phyloP scores from a whole-genome alignment of 2,888 invertebrate genomes.

The Oligia latruncula region DNA sequence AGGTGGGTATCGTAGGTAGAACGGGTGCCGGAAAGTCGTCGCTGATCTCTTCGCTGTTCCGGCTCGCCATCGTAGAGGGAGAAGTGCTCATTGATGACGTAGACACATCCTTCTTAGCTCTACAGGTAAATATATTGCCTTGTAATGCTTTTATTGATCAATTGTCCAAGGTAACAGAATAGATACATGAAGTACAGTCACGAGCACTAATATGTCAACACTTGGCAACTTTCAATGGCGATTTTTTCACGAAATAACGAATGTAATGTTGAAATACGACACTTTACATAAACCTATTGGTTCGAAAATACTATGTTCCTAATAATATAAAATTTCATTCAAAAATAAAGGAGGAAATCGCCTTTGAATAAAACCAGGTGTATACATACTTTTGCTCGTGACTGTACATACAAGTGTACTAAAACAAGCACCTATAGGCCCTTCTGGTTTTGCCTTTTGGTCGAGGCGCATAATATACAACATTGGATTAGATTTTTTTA shows the following conservation, averaged over 20 bases:
- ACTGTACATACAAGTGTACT: too few relatives aligned
- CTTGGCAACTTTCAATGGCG: too few relatives aligned
- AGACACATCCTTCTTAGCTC: conserved; percentile 81
- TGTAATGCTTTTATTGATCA: neutral
- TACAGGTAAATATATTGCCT: conserved; percentile 73
- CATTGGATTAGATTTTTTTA: neutral
- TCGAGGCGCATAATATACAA: neutral
- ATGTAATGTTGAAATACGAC: too few relatives aligned
- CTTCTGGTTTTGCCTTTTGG: neutral
- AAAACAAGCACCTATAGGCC: neutral
- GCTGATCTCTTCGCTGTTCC: conserved; percentile 94
- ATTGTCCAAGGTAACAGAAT: neutral
- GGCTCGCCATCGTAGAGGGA: conserved; percentile 93
- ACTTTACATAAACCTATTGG: too few relatives aligned
- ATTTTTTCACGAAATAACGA: too few relatives aligned
- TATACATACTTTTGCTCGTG: too few relatives aligned
- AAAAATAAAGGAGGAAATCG: too few relatives aligned
- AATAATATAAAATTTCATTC: too few relatives aligned
- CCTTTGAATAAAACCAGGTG: too few relatives aligned
- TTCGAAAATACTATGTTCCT: too few relatives aligned
- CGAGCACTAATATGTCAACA: too few relatives aligned
- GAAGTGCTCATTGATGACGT: conserved; percentile 93
- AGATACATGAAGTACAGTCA: neutral
- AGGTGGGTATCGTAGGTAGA: conserved; percentile 95
- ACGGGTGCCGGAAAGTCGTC: conserved; percentile 96